Conservation (phyloP, 1,140 invertebrate genomes). For the Leptonema lineaticorne region DNA sequence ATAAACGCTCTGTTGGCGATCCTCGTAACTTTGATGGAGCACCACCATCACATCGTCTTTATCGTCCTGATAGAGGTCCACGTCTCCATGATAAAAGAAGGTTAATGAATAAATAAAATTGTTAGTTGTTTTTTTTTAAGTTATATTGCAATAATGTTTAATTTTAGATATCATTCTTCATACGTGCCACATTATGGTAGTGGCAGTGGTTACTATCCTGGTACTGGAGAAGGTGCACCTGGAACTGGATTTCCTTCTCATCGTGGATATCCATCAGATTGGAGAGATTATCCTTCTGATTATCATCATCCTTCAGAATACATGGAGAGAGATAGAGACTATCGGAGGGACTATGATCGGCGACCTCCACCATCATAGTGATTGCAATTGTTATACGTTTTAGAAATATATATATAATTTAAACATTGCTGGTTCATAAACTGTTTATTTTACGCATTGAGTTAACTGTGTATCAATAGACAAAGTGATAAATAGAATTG, state of each 20-base stretch:
- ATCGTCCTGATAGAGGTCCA: constrained; percentile 48
- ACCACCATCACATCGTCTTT: constrained; percentile 14
- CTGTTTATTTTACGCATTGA: background rate
- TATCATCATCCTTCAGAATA: constrained; percentile 31
- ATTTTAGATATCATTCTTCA: constrained; percentile 17
- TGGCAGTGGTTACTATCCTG: constrained; percentile 14
- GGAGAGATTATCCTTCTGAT: constrained; percentile 38
- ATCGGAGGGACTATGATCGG: constrained; percentile 35
- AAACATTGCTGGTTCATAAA: background rate
- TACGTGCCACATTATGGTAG: background rate
- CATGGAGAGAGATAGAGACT: constrained; percentile 27
- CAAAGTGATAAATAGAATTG: background rate
- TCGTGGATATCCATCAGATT: constrained; percentile 36
- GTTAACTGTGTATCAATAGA: background rate
- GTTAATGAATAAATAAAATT: constrained; percentile 37
- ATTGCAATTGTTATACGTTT: background rate
- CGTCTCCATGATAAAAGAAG: constrained; percentile 53
- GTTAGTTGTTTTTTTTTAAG: background rate
- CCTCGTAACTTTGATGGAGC: constrained; percentile 31
- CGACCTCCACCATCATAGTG: constrained; percentile 36
- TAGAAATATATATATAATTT: background rate
- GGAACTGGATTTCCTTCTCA: constrained; percentile 19
- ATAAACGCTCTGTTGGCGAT: constrained; percentile 31
- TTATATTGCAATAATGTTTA: background rate
- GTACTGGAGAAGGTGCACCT: constrained; percentile 5